Base-by-base conservation (phyloP, 2,888 invertebrate species). In the Opisthograptis luteolata region DNA sequence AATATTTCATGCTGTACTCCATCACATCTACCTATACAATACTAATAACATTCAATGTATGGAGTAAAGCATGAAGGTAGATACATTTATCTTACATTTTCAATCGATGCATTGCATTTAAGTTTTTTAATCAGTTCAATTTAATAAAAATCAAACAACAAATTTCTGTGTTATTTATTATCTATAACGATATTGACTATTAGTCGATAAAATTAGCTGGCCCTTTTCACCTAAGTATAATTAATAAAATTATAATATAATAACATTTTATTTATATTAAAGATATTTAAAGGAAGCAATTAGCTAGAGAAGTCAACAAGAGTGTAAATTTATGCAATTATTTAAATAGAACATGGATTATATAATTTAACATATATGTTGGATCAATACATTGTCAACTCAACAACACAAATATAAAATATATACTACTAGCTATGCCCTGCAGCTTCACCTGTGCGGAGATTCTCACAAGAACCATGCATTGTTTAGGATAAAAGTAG, bases 61-160 rank as follows among this genome's bases (percentile, higher is more conserved):
- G 68, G 68, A 82, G 81, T 79, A 80, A 60, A 68, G 60, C 76
- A 81, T 75, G 72, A 55, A 60, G 73, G 81, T 78, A 88, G 89
- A 89, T 89, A 87, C 69, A 87, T 85, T 75, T 88, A 89, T 88
- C 87, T 89, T 89, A 89, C 89, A 66, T 78, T 84, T 84, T 85
- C 84, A 86, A 84, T 84, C 68, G 82, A 89, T 89, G 89, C 89
- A 89, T 89, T 87, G 88, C 89, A 89, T 89, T 84, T 80, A 81
- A 76, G 75, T 77, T 87, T 58, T 87, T 75, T 70, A 73, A 79
- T 79, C 77, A 87, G 87, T 89, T 89, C 88, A 89, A 89, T 89
- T 89, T 81, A 81, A 82, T 85, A 84, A 80, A 84, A 90, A 89
- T 88, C 87, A 89, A 89, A 89, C 89, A 82, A 86, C 75, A 81